Evolutionary conservation across 1,140 invertebrate genomes (phyloP), one percentile per base, ranked within the genome.

Genomic region (Acyrthosiphon pisum): DNA sequence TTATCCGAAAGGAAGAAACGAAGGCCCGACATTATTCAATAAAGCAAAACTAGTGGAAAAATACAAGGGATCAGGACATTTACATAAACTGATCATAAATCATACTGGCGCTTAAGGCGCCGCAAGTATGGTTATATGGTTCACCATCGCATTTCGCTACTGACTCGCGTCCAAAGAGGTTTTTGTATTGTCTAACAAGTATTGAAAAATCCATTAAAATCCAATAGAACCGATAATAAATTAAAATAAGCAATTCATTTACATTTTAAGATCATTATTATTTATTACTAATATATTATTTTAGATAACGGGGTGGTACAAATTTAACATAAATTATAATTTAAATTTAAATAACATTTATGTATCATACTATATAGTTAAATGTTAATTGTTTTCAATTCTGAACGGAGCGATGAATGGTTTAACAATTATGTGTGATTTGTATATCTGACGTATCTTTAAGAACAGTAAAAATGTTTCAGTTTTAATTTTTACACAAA

Each of bases 11-110:
- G 20, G n/a, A 48, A 46, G 14, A 88, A 88, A 50, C 48, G 2
- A 26, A 90, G 35, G 53, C 37, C 50, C 60, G 20, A 56, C 30
- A 90, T 90, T 90, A 90, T 60, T 90, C 88, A 90, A 90, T 41
- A 90, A 90, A 90, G 35, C 88, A 90, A 90, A 90, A 56, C 88
- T 37, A 90, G 53, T 60, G 50, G 37, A 60, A 60, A 23, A 90
- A 56, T 41, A 41, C 50, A 41, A 41, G 35, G 50, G 53, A 60
- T 89, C 2, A 37, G 6, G 4, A 50, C 3, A 89, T 91, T 91
- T 83, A 84, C 76, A 92, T 50, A 92, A 83, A 53, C 76, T n/a
- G 44, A 83, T 41, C 91, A 35, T 92, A 92, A 92, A 92, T 92
- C 76, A 91, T 91, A 60, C 22, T 41, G 35, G 41, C 30, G 50